Conservation (phyloP, 2,113 vertebrate species). For the Thalassarche chlororhynchos region DNA sequence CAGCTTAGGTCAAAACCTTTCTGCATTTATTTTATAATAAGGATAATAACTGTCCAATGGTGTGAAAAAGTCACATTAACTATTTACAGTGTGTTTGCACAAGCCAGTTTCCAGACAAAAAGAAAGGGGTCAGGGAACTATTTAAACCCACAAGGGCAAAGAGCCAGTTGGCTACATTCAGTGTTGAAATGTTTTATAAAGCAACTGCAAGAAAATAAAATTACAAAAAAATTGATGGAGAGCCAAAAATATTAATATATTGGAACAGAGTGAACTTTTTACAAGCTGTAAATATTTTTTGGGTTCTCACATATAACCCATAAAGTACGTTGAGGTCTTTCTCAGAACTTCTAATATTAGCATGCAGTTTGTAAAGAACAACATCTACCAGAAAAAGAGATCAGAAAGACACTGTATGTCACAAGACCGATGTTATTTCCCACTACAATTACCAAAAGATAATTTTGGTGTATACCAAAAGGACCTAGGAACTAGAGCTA, state of each 20-base stretch:
- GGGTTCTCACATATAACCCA: neutral
- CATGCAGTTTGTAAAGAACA: neutral
- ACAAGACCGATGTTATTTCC: neutral
- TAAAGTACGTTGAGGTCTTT: neutral
- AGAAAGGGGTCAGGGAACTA: neutral
- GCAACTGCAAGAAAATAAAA: constrained; percentile 44
- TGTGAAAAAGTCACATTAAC: neutral
- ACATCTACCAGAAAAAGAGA: neutral
- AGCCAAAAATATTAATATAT: constrained; percentile 56
- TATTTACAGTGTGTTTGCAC: neutral
- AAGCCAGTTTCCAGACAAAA: neutral
- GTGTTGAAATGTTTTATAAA: constrained; percentile 41
- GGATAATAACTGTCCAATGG: neutral
- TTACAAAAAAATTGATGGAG: neutral
- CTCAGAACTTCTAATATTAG: neutral
- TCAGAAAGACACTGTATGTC: neutral
- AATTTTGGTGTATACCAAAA: neutral
- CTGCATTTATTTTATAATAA: neutral
- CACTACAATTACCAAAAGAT: neutral
- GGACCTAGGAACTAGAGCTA: neutral
- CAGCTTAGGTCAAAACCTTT: neutral
- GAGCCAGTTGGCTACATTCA: constrained; percentile 40
- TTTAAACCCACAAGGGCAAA: constrained; percentile 26
- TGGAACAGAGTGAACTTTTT: constrained; percentile 8
- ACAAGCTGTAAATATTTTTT: constrained; percentile 28